A percentile compares a stretch with the other conserved stretches of the same genome.
Conservation (phyloP, 2,797 vertebrate species). For the Thalassophryne amazonica region DNA sequence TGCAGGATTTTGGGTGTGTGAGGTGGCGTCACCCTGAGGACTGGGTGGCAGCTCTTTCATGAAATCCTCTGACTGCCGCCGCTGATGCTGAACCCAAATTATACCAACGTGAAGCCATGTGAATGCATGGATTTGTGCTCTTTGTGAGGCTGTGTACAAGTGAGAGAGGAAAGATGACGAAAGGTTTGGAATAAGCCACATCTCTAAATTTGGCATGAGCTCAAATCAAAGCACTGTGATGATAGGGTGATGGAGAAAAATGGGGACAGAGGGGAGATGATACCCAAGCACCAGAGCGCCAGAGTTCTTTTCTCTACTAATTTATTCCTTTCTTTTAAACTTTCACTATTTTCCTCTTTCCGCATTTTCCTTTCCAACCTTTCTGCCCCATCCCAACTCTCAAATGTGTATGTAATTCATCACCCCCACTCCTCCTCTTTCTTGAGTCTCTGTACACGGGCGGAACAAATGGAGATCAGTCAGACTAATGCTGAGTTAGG, state of each 20-base stretch:
- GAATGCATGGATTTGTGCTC: slow-evolving; percentile 36
- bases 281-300: slow-evolving; percentile 24
- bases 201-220: slow-evolving; percentile 56
- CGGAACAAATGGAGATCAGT: slow-evolving; percentile 70
- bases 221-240: slow-evolving; percentile 53
- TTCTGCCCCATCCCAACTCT: slow-evolving; percentile 29
- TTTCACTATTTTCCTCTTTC: neutral
- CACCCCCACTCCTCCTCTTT: slow-evolving; percentile 10
- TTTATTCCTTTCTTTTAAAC: slow-evolving; percentile 1
- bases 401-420: slow-evolving; percentile 36
- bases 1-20: slow-evolving; percentile 2
- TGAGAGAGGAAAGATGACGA: slow-evolving; percentile 19
- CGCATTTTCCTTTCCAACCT: slow-evolving; percentile 5
- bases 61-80: slow-evolving; percentile 38
- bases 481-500: slow-evolving; percentile 62
- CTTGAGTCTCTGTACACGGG: slow-evolving; percentile 33
- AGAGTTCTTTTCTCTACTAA: slow-evolving; percentile 11
- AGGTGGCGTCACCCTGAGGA: slow-evolving; percentile 16
- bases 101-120: slow-evolving; percentile 46
- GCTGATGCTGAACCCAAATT: slow-evolving; percentile 48
- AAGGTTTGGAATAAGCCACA: slow-evolving; percentile 48
- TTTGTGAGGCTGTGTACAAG: neutral
- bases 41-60: slow-evolving; percentile 37
- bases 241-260: slow-evolving; percentile 22
- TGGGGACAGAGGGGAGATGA: slow-evolving; percentile 4